phyloP scores from a whole-genome alignment of 2,888 invertebrate genomes.

The Drosophila paranaensis region DNA sequence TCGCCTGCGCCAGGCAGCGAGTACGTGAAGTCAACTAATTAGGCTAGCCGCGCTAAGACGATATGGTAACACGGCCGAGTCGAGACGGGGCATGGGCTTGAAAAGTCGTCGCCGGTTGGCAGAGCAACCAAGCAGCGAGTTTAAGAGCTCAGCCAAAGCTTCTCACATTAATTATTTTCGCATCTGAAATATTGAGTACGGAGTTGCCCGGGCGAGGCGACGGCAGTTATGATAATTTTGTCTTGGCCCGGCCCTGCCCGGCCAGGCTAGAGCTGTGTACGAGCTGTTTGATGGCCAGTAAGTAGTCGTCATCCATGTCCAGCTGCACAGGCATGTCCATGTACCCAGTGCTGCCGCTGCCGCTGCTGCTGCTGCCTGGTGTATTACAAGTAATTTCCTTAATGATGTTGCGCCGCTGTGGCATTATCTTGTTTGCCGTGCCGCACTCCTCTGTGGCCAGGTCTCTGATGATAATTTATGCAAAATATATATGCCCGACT shows the following conservation, averaged over 20 bases:
- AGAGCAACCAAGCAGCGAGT: constrained; percentile 17
- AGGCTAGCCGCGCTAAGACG: constrained; percentile 53
- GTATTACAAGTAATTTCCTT: constrained; percentile 80
- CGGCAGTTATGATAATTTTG: constrained; percentile 72
- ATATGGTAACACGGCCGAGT: constrained; percentile 33
- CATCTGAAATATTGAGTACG: constrained; percentile 71
- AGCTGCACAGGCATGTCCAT: constrained; percentile 3
- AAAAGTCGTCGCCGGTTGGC: constrained; percentile 28
- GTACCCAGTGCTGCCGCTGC: constrained; percentile 62
- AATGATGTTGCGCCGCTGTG: constrained; percentile 76
- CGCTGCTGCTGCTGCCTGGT: constrained; percentile 48
- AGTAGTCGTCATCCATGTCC: constrained; percentile 6
- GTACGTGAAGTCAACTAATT: constrained; percentile 71
- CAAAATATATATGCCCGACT: constrained; percentile 67
- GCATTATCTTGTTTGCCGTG: constrained; percentile 76
- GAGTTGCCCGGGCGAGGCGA: constrained; percentile 29
- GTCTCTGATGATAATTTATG: constrained; percentile 70
- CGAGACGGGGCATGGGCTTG: constrained; percentile 4
- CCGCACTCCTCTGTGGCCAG: constrained; percentile 36
- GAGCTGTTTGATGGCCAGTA: constrained; percentile 27
- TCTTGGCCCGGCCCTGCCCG: constrained; percentile 3
- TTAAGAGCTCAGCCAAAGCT: constrained; percentile 43
- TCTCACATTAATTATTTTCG: constrained; percentile 79
- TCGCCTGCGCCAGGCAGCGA: constrained; percentile 24
- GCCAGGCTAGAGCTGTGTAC: constrained; percentile 1